These are phyloP conservation scores for Callaeas wilsoni DNA, from an alignment of 2,113 vertebrate species.

Conservation along the genomic window DNA sequence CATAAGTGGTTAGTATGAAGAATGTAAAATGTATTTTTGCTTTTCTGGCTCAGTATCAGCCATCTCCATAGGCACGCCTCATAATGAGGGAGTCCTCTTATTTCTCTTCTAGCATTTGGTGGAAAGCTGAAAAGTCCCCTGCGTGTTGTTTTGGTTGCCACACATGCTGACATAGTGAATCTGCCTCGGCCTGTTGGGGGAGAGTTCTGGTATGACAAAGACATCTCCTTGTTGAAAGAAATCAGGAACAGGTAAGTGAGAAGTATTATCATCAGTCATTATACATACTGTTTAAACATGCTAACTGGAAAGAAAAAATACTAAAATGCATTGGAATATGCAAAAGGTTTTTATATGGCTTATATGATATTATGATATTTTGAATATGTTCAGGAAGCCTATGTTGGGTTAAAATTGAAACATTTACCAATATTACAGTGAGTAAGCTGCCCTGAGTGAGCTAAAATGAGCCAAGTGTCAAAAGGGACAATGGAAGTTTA, in stretches of 20 bases:
- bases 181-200: constrained; percentile 86
- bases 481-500: too few species aligned
- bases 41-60: neutral
- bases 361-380: neutral
- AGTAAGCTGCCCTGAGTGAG: neutral
- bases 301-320: neutral
- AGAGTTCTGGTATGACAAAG: constrained; percentile 93
- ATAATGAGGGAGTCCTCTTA: neutral
- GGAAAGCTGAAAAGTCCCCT: constrained; percentile 88
- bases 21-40: neutral
- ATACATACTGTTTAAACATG: neutral
- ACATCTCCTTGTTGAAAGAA: constrained; percentile 84
- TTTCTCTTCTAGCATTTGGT: constrained; percentile 78
- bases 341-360: neutral
- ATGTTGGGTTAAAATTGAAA: neutral
- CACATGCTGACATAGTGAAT: constrained; percentile 92
- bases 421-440: neutral
- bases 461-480: neutral
- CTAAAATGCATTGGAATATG: neutral
- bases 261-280: too few species aligned
- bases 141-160: constrained; percentile 86
- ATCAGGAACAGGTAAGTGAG: constrained; percentile 84
- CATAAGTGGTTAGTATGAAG: neutral
- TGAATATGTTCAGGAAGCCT: neutral
- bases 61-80: neutral